Base-by-base conservation (phyloP, 2,888 invertebrate species). In the Metalampra italica region DNA sequence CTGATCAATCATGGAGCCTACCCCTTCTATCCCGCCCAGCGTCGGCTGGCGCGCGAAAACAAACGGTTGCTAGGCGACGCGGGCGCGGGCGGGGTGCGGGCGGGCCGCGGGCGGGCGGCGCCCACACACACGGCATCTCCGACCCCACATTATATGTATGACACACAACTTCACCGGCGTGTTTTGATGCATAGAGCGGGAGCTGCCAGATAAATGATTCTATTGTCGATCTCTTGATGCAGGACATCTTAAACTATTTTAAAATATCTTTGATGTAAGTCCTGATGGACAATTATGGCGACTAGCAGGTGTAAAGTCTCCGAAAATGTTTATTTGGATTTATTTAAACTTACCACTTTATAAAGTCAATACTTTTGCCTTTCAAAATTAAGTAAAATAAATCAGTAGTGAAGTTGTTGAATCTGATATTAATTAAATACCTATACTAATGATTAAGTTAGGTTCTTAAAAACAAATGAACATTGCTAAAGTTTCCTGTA, bases 1-100 rank as follows among this genome's bases (percentile, higher is more conserved):
- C 83, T 87, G 89, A 89, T 89, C 89, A 89, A 89, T 89, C 89
- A 89, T 82, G 82, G 78, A 77, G 77, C 80, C 84, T 82, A 87
- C 87, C 89, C 88, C 85, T 88, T 88, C 85, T 83, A 84, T 71
- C 86, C 86, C 84, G 84, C 86, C 88, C 82, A 71, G 73, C 68
- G 75, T 67, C 68, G 78, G 68, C 69, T 65, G 76, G 68, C 69
- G 76, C 78, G 83, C 80, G 86, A 88, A 88, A 87, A 89, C 88
- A 89, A 88, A 79, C 85, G 76, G 88, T 87, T 83, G 86, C 88
- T 56, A 51, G 66, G 88, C 84, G 79, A 87, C 88, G 68, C 36
- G 36, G 36, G 36, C 65, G 66, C 69, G 68, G 22, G 71, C 73
- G 71, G 71, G 74, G 67, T 67, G 62, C 53, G 54, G 57, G 63